phyloP scores from a whole-genome alignment of 2,797 vertebrate species.

The Labeo calbasu region DNA sequence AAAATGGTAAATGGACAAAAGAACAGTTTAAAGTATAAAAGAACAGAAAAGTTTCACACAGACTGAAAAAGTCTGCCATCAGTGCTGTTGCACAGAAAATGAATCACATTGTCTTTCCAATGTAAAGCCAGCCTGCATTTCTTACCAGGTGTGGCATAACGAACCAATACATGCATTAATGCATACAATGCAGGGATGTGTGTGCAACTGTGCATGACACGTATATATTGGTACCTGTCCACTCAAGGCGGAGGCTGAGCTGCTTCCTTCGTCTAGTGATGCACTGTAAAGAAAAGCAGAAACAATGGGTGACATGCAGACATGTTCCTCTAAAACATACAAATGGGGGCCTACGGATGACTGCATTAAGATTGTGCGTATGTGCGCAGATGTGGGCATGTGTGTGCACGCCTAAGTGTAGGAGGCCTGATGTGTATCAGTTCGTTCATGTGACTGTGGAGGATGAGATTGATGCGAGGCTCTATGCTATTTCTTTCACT shows the following conservation, averaged over 20 bases:
- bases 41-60: background rate
- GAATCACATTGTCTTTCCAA: background rate
- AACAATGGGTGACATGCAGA: background rate
- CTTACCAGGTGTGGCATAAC: background rate
- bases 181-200: background rate
- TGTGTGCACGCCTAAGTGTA: background rate
- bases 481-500: background rate
- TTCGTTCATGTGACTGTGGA: background rate
- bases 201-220: background rate
- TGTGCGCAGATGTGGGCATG: background rate
- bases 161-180: background rate
- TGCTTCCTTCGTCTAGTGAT: slow-evolving; percentile 88
- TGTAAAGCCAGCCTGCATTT: background rate
- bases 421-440: background rate
- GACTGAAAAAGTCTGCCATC: background rate
- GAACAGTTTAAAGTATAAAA: background rate
- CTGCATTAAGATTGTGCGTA: background rate
- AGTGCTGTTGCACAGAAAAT: background rate
- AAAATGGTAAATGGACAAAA: background rate
- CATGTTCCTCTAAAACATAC: background rate
- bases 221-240: slow-evolving; percentile 82
- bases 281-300: slow-evolving; percentile 74
- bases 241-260: slow-evolving; percentile 79
- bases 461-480: background rate
- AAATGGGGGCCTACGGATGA: background rate